Conservation (phyloP, 2,797 vertebrate species). For the Bovichtus variegatus region DNA sequence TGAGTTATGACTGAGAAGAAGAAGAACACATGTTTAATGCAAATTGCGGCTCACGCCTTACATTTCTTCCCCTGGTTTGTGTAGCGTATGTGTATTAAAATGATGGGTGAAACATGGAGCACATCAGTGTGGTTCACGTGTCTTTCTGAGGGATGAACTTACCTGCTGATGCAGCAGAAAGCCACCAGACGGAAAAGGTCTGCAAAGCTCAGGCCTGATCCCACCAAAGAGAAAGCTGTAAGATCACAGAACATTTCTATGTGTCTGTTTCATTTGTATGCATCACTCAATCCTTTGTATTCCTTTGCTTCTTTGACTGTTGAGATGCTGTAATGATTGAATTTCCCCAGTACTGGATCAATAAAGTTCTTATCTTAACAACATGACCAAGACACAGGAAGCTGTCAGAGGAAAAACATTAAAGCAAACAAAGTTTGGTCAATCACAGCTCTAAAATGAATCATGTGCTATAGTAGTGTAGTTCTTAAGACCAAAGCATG, state of each 20-base stretch:
- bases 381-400: not conserved
- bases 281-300: too few relatives aligned
- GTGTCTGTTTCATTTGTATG: too few relatives aligned
- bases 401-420: too few relatives aligned
- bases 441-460: not conserved
- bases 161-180: conserved; percentile 99
- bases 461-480: not conserved
- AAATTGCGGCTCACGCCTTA: not conserved
- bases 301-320: too few relatives aligned
- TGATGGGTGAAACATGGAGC: not conserved
- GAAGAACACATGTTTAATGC: not conserved
- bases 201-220: conserved; percentile 94
- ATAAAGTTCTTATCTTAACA: too few relatives aligned
- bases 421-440: not conserved
- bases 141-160: conserved; percentile 64
- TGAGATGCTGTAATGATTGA: too few relatives aligned
- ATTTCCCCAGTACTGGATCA: too few relatives aligned
- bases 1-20: not conserved
- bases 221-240: conserved; percentile 93
- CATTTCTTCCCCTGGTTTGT: not conserved
- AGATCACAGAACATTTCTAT: not conserved
- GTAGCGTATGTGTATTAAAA: not conserved
- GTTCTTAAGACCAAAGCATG: not conserved
- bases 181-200: conserved; percentile 95
- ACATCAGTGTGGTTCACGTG: conserved; percentile 5